Evolutionary conservation across 1,140 invertebrate genomes (phyloP).

Genomic region (Macrobrachium nipponense): DNA sequence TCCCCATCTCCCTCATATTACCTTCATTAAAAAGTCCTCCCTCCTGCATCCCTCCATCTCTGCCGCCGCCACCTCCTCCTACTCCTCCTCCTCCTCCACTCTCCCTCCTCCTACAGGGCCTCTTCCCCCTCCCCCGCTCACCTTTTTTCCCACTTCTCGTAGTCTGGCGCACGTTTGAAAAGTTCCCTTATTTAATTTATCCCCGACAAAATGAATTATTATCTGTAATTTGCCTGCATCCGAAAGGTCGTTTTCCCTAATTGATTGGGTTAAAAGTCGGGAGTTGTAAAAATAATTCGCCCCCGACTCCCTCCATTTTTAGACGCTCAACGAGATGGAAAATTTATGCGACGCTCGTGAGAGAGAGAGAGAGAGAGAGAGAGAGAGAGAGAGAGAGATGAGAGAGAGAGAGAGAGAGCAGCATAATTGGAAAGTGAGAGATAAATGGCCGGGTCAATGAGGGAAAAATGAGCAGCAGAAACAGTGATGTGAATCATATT

Average conservation of each 20-base stretch:
- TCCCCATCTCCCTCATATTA: not conserved
- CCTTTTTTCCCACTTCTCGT: not conserved
- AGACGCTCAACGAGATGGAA: slow-evolving; percentile 43
- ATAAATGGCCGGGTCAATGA: not conserved
- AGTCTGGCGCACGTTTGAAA: slow-evolving; percentile 30
- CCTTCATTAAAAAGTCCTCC: not conserved
- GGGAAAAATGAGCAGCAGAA: too few relatives aligned
- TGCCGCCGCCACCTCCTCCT: too few relatives aligned
- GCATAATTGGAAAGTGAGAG: not conserved
- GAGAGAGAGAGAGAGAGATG: not conserved
- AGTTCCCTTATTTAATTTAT: slow-evolving; percentile 58
- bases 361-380: not conserved
- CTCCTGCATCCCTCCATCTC: not conserved
- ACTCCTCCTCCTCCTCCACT: not conserved
- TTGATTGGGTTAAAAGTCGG: slow-evolving; percentile 58
- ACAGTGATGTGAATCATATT: not conserved
- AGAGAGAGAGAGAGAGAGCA: not conserved
- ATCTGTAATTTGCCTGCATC: slow-evolving; percentile 60
- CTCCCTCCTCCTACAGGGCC: too few relatives aligned
- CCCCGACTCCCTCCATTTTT: slow-evolving; percentile 53
- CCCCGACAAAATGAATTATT: slow-evolving; percentile 58
- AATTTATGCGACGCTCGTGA: slow-evolving; percentile 37
- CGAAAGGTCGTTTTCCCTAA: slow-evolving; percentile 56
- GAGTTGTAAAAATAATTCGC: slow-evolving; percentile 57
- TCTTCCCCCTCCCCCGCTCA: not conserved